Evolutionary conservation across 1,140 invertebrate genomes (phyloP).

Genomic region (Drosophila erecta): DNA sequence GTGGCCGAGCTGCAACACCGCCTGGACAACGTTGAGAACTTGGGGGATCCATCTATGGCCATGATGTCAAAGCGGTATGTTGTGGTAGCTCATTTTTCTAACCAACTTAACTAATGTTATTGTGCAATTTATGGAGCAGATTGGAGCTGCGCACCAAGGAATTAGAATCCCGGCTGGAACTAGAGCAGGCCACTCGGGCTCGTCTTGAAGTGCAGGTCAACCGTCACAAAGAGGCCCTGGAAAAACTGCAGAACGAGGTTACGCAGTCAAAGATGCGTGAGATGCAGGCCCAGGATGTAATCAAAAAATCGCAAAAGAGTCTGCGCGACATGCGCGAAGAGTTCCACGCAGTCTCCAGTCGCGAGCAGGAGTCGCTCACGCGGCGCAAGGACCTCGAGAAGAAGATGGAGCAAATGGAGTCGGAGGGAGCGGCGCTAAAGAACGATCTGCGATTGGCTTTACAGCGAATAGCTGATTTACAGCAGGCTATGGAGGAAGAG

Average conservation of each 20-base stretch:
- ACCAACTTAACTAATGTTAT: background rate
- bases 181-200: conserved; percentile 93
- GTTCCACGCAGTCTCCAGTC: conserved; percentile 87
- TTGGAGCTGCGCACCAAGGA: conserved; percentile 94
- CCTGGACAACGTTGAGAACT: conserved; percentile 91
- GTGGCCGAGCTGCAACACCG: conserved; percentile 90
- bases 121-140: conserved; percentile 53
- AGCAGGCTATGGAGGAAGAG: conserved; percentile 93
- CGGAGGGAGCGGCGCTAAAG: conserved; percentile 87
- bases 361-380: conserved; percentile 90
- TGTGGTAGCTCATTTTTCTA: background rate
- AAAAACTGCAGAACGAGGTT: conserved; percentile 91
- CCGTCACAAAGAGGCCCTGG: conserved; percentile 93
- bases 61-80: conserved; percentile 88
- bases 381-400: conserved; percentile 90
- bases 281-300: conserved; percentile 90
- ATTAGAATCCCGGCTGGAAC: conserved; percentile 94
- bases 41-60: conserved; percentile 91
- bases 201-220: conserved; percentile 93
- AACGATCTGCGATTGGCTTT: conserved; percentile 92
- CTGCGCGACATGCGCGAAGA: conserved; percentile 91
- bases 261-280: conserved; percentile 89
- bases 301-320: conserved; percentile 89
- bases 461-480: conserved; percentile 93
- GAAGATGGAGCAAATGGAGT: conserved; percentile 88